phyloP scores from a whole-genome alignment of 2,113 vertebrate species.

The Larimichthys crocea region DNA sequence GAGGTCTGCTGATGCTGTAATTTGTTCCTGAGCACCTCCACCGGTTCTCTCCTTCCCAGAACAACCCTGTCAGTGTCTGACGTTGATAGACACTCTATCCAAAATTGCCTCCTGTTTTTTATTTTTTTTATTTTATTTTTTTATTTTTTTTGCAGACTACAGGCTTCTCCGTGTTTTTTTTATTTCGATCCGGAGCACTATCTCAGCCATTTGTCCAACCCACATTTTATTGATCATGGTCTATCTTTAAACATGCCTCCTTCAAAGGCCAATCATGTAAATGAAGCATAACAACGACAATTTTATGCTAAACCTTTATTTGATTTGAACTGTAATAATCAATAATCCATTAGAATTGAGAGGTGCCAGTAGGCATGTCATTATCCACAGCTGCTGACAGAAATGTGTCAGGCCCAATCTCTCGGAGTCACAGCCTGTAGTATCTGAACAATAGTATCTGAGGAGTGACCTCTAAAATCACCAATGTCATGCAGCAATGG shows the following conservation, averaged over 20 bases:
- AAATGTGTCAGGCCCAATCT: constrained; percentile 15
- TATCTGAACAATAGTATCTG: constrained; percentile 1
- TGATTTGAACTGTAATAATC: constrained; percentile 39
- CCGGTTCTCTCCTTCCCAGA: constrained; percentile 56
- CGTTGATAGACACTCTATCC: constrained; percentile 54
- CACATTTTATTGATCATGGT: constrained; percentile 34
- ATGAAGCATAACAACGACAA: constrained; percentile 18
- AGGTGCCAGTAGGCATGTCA: constrained; percentile 25
- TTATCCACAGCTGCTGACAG: constrained; percentile 26
- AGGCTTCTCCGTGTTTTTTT: constrained; percentile 43
- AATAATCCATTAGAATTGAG: constrained; percentile 47
- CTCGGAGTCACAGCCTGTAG: not conserved
- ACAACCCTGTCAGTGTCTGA: constrained; percentile 61
- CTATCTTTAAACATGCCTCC: constrained; percentile 40
- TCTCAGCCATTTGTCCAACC: constrained; percentile 30
- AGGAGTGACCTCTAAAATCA: constrained; percentile 56
- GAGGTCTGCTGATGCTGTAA: constrained; percentile 72
- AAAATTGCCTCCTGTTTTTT: constrained; percentile 56
- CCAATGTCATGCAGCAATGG: constrained; percentile 9
- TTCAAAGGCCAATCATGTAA: constrained; percentile 15
- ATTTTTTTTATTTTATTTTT: not conserved
- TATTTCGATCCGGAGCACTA: constrained; percentile 25
- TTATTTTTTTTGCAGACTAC: constrained; percentile 28
- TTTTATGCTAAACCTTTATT: constrained; percentile 33
- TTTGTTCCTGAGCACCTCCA: constrained; percentile 61